Percentiles rank a stretch among this genome's conserved stretches.
Evolutionary conservation across 2,888 invertebrate species (phyloP).

Genomic region (Eucera pruinosa): DNA sequence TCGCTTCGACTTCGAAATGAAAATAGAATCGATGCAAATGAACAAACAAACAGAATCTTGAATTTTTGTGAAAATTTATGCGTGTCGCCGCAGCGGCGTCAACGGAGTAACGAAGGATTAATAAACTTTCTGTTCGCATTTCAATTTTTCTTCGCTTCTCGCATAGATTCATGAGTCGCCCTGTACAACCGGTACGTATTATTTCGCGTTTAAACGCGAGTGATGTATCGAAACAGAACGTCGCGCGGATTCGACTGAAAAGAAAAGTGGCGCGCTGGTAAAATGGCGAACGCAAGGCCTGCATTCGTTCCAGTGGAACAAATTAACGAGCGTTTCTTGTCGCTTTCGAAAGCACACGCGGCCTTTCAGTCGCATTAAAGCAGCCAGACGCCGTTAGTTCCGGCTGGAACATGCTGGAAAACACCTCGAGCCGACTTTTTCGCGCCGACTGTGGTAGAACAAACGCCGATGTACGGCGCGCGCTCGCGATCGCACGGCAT

Average conservation of each 20-base stretch:
- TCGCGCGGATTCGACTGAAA: neutral
- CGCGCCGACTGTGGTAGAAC: conserved; percentile 2
- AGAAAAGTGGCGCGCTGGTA: conserved; percentile 5
- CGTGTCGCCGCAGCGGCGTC: no score
- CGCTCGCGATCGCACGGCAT: conserved; percentile 13
- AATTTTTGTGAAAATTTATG: no score
- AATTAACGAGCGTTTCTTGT: conserved; percentile 46
- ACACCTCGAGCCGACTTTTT: conserved; percentile 17
- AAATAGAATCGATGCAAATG: no score
- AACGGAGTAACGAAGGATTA: no score
- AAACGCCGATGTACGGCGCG: conserved; percentile 28
- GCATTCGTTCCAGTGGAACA: conserved; percentile 20
- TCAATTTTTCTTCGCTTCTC: no score
- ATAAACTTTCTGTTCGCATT: no score
- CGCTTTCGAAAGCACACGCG: conserved; percentile 28
- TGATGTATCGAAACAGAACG: neutral
- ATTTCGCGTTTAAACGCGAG: neutral
- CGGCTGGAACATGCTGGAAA: conserved; percentile 35
- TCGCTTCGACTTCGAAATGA: no score
- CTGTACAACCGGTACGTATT: no score
- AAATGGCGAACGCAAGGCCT: conserved; percentile 1
- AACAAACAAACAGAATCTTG: no score
- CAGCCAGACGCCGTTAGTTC: conserved; percentile 47
- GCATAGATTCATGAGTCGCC: no score
- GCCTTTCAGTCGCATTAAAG: conserved; percentile 29